Evolutionary conservation across 2,113 vertebrate genomes (phyloP), one percentile per base, ranked within the genome.

Genomic region (Eulemur macaco): DNA sequence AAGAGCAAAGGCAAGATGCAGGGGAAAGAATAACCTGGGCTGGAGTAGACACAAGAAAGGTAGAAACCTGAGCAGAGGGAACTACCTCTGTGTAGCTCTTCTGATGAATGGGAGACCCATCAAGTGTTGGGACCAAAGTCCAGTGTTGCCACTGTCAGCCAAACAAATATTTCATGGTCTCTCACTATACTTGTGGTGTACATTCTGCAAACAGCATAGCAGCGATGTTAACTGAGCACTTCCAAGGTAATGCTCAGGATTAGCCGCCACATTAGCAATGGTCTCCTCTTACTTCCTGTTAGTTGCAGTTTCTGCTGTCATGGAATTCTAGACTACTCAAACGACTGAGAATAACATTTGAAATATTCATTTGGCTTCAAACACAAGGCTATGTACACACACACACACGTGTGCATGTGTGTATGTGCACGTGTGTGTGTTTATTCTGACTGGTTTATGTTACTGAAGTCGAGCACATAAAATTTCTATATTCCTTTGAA

Each of bases 281-380:
- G 18, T 71, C 66, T 86, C 37, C 71, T 77, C 18, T 42, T 86
- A 47, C 54, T 91, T 88, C 31, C n/a, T 82, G 34, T 83, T 83
- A n/a, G 56, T 39, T 50, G 50, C 47, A 66, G 54, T 52, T 91
- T 82, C 39, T 74, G 17, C 29, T 93, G 58, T 77, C n/a, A 69
- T 37, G 14, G 31, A 93, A 96, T 85, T 91, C 69, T 50, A 95
- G 42, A 69, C 18, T 86, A 63, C 14, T 89, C 63, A 84, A 91
- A 47, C 23, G 83, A 56, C 77, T 76, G 47, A 96, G 71, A 91
- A 66, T 73, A 93, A 78, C 80, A 78, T 73, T 73, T 45, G 39
- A 89, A 78, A 95, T 81, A 77, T 66, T 68, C 29, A 86, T 60
- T 85, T 97, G 66, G 37, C 83, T 97, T 85, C 60, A 92, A 78